Percentiles rank a stretch among this genome's conserved stretches.
Evolutionary conservation across 2,113 vertebrate genomes (phyloP).

Genomic region (Amazona guildingii): DNA sequence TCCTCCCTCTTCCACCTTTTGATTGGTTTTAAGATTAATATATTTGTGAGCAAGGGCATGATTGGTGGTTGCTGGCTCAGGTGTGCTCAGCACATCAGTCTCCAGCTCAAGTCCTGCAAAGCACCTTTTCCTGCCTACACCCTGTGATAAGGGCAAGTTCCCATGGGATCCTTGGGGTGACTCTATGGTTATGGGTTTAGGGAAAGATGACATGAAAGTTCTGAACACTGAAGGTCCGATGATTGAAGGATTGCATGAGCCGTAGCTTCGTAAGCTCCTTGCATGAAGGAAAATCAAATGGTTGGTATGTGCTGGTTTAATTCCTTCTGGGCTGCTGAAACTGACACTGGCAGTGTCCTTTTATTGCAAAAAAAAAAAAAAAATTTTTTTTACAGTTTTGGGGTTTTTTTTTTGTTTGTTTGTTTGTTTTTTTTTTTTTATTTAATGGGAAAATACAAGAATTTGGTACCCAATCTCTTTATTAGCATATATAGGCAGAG

Average conservation of each 20-base stretch:
- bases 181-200: rapidly evolving
- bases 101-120: background rate
- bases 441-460: background rate
- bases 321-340: background rate
- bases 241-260: background rate
- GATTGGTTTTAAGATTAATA: background rate
- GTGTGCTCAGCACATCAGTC: background rate
- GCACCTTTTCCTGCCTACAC: background rate
- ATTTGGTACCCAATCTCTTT: background rate
- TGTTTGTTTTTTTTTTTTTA: background rate
- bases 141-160: rapidly evolving
- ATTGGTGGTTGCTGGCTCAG: background rate
- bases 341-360: rapidly evolving
- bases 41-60: background rate
- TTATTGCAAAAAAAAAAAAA: background rate
- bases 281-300: rapidly evolving
- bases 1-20: background rate
- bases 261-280: background rate
- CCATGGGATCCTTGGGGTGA: rapidly evolving
- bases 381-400: background rate
- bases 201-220: background rate
- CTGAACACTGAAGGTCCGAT: rapidly evolving
- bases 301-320: background rate
- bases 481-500: background rate
- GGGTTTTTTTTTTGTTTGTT: background rate